Base-by-base conservation (phyloP, 2,797 vertebrate genomes). In the Molossus alvarezi region DNA sequence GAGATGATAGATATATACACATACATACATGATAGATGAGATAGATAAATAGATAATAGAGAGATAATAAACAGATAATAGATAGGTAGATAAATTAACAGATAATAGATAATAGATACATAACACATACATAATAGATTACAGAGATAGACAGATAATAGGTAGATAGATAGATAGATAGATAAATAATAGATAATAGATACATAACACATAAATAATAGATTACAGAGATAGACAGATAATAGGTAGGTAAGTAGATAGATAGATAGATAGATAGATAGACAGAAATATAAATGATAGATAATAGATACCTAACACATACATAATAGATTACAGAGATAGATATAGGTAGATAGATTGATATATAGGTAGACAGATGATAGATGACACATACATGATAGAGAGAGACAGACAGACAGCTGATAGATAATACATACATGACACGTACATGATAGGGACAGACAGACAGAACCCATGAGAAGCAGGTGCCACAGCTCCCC, bases 401-500 rank as follows among this genome's bases (percentile, higher is more conserved):
- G 55, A 23, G 10, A 67, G 5, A 20, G 3, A 8, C 33, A 33
- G n/a, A 4, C 9, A 27, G 29, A 29, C 12, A 69, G 33, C 33
- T 33, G 37, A 80, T 20, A 60, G 25, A 64, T 9, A 57, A 23
- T 58, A 58, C 57, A 58, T 57, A 57, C 55, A 58, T 58, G 21
- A 58, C 20, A 9, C 21, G 23, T 58, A 58, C 20, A 58, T 20
- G 88, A 58, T 29, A 55, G 58, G 57, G 58, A 48, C 3, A 9
- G 15, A 53, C 0, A 23, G 45, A 21, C 2, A 0, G 51, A 67
- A 11, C 25, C 60, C 33, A 9, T 10, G 51, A 21, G 18, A 29
- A 1, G 1, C 27, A 0, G 1, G 10, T 0, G 2, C 21, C 6
- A 11, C 5, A 8, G 5, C 13, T 1, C 10, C 6, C 37, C 20